A percentile compares a stretch with the other conserved stretches of the same genome.
phyloP scores from a whole-genome alignment of 2,888 invertebrate species.

The Halocaridina rubra region DNA sequence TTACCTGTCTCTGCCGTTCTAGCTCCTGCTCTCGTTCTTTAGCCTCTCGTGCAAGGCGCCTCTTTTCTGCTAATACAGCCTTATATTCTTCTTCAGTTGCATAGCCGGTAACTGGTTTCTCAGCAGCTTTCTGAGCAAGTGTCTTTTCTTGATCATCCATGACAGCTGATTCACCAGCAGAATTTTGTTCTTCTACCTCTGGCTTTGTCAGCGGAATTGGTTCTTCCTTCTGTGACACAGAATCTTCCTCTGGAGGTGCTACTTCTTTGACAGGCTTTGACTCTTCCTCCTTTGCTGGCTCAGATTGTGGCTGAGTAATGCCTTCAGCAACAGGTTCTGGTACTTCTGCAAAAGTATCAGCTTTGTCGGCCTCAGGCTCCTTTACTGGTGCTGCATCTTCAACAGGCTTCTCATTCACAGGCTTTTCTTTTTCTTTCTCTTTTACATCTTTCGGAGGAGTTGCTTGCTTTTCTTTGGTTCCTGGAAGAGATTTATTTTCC shows the following conservation, averaged over 20 bases:
- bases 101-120: slow-evolving; percentile 64
- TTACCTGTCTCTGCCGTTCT: slow-evolving; percentile 76
- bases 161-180: neutral
- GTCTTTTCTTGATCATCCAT: slow-evolving; percentile 27
- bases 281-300: neutral
- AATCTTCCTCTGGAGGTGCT: neutral
- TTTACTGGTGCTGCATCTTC: slow-evolving; percentile 21
- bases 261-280: neutral
- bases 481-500: slow-evolving; percentile 68
- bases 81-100: slow-evolving; percentile 92
- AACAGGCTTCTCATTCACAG: neutral
- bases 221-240: too few species aligned
- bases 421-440: neutral
- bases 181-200: slow-evolving; percentile 63
- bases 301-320: neutral
- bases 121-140: slow-evolving; percentile 41
- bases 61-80: slow-evolving; percentile 89
- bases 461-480: slow-evolving; percentile 57
- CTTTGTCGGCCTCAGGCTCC: neutral
- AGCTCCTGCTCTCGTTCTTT: slow-evolving; percentile 86
- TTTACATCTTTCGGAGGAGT: slow-evolving; percentile 24
- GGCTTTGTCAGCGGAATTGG: too few species aligned
- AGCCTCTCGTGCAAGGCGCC: slow-evolving; percentile 89
- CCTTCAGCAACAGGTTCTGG: slow-evolving; percentile 24
- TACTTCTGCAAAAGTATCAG: neutral